A percentile compares a stretch with the other conserved stretches of the same genome.
phyloP scores from a whole-genome alignment of 2,113 vertebrate genomes.

The Pionites leucogaster region DNA sequence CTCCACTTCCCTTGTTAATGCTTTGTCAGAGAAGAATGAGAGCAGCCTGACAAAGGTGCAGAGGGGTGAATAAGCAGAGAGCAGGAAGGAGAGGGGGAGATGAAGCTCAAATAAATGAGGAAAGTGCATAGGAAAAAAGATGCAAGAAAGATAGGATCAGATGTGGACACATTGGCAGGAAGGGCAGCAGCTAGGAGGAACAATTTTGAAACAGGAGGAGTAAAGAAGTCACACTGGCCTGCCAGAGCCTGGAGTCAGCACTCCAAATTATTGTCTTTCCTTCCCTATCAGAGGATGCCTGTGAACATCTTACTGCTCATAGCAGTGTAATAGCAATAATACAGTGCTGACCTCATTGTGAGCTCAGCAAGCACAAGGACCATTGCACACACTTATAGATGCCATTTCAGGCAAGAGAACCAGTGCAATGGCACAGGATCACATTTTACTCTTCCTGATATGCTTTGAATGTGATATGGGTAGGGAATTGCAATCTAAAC shows the following conservation, averaged over 20 bases:
- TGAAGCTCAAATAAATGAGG: background rate
- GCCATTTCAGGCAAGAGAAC: background rate
- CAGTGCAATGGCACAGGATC: no score
- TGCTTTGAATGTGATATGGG: background rate
- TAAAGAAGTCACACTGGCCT: background rate
- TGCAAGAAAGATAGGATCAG: background rate
- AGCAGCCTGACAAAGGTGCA: constrained; percentile 13
- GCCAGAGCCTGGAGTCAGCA: background rate
- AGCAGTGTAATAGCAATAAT: background rate
- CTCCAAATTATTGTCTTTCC: background rate
- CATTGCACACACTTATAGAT: background rate
- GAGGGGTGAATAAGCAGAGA: background rate
- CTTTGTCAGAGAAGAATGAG: constrained; percentile 58
- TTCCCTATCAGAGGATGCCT: background rate
- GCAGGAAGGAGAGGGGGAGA: background rate
- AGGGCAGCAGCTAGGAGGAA: background rate
- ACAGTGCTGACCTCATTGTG: background rate
- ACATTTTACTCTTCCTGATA: background rate
- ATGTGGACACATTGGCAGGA: background rate
- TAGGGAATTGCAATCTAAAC: background rate
- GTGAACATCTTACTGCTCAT: background rate
- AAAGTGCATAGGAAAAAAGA: background rate
- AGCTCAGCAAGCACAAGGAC: background rate
- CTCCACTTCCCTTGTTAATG: background rate
- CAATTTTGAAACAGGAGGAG: background rate